Percentiles rank a stretch among this genome's conserved stretches.
These are phyloP conservation scores for Drepana falcataria DNA, from an alignment of 2,888 invertebrate species.

Conservation along the genomic window DNA sequence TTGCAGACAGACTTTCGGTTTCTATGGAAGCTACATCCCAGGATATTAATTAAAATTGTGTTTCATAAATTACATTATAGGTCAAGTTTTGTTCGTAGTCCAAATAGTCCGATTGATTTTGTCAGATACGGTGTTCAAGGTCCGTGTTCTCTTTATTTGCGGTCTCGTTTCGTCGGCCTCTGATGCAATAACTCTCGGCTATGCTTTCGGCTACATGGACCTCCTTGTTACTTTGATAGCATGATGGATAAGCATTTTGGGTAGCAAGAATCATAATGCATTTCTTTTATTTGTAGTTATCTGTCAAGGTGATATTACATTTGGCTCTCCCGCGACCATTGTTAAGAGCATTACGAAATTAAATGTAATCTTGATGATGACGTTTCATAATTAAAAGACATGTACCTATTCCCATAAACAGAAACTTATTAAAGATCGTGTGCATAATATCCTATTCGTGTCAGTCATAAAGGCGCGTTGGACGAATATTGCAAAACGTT, in stretches of 20 bases:
- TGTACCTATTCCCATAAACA: not conserved
- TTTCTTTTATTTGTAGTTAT: conserved; percentile 44
- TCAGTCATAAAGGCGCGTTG: conserved; percentile 13
- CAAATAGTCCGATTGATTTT: conserved; percentile 76
- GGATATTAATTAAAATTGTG: conserved; percentile 8
- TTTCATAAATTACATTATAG: conserved; percentile 67
- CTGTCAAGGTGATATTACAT: conserved; percentile 37
- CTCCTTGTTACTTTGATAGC: conserved; percentile 70
- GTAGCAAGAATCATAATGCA: conserved; percentile 49
- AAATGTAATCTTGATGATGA: not conserved
- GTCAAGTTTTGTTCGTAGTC: conserved; percentile 72
- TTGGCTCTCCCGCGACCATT: conserved; percentile 18
- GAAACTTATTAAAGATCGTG: not conserved
- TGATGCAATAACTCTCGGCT: conserved; percentile 72
- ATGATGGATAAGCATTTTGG: conserved; percentile 66
- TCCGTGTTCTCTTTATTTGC: conserved; percentile 77
- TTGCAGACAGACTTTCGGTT: too few species aligned
- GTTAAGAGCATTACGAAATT: conserved; percentile 18
- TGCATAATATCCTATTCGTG: conserved; percentile 10
- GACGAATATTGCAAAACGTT: conserved; percentile 57
- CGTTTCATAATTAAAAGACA: not conserved
- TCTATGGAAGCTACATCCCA: not conserved
- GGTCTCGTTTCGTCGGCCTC: conserved; percentile 74
- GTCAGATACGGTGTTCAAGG: conserved; percentile 76
- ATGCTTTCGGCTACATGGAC: conserved; percentile 67